Evolutionary conservation across 2,888 invertebrate genomes (phyloP).

Genomic region (Ecliptopera silaceata): DNA sequence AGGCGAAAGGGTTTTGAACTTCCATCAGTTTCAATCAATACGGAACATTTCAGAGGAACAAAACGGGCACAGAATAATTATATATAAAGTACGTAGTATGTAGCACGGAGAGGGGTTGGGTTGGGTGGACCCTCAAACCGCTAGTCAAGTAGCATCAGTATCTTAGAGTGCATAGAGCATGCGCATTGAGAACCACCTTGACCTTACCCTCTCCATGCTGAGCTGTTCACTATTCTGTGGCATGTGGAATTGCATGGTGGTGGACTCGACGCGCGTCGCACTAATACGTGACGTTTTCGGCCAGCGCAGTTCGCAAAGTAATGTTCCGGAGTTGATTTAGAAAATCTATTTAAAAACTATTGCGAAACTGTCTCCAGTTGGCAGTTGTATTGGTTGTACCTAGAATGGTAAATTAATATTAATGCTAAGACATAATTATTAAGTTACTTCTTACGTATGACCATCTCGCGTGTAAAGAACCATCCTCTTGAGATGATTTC

Average conservation of each 20-base stretch:
- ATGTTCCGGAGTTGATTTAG: neutral
- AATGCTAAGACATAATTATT: no score
- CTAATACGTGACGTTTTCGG: neutral
- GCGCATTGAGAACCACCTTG: conserved; percentile 65
- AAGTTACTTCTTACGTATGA: no score
- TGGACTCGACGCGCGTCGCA: no score
- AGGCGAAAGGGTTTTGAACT: no score
- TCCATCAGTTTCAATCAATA: neutral
- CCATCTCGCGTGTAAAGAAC: no score
- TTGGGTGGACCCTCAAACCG: neutral
- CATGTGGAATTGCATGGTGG: conserved; percentile 2
- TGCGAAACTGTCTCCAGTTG: no score
- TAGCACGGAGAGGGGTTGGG: neutral
- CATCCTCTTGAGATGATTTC: no score
- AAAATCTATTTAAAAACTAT: no score
- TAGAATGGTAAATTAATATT: no score
- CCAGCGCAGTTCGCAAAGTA: no score
- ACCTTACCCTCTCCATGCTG: conserved; percentile 56
- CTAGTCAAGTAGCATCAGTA: conserved; percentile 40
- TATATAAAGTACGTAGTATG: neutral
- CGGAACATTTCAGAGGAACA: neutral
- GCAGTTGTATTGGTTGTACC: no score
- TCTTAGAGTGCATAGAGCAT: conserved; percentile 58
- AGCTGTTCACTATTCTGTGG: conserved; percentile 8
- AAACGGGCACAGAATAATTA: no score